Evolutionary conservation across 2,888 invertebrate genomes (phyloP).

Genomic region (Phyllotreta striolata): DNA sequence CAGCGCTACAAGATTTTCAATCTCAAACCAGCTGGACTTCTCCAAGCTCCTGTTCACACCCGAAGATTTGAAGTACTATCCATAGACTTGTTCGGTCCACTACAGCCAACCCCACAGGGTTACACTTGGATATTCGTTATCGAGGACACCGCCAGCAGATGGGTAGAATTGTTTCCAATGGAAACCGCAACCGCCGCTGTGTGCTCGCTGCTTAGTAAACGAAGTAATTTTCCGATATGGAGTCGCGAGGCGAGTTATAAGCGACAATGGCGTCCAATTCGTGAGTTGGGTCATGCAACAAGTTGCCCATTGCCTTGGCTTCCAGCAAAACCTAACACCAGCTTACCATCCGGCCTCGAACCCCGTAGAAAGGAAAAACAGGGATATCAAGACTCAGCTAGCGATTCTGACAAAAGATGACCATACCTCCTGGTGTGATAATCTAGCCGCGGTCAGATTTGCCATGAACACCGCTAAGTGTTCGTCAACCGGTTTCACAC

Average conservation of each 20-base stretch:
- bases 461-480: constrained; percentile 53
- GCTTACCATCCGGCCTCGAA: constrained; percentile 31
- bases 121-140: constrained; percentile 45
- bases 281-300: constrained; percentile 52
- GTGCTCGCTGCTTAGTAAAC: constrained; percentile 43
- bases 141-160: constrained; percentile 47
- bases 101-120: constrained; percentile 39
- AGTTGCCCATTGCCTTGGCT: constrained; percentile 43
- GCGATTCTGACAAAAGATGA: constrained; percentile 48
- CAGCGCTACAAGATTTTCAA: too few relatives aligned
- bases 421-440: constrained; percentile 47
- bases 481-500: constrained; percentile 42
- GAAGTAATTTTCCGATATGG: constrained; percentile 52
- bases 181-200: constrained; percentile 27
- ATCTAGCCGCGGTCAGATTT: constrained; percentile 47
- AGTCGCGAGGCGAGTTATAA: constrained; percentile 49
- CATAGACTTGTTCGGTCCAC: constrained; percentile 47
- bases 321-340: background rate
- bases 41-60: too few relatives aligned
- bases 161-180: constrained; percentile 45
- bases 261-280: constrained; percentile 55
- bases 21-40: too few relatives aligned
- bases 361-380: constrained; percentile 41
- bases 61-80: too few relatives aligned
- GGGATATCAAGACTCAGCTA: constrained; percentile 53